Conservation (phyloP, 2,797 vertebrate species). For the Thalassophryne amazonica region DNA sequence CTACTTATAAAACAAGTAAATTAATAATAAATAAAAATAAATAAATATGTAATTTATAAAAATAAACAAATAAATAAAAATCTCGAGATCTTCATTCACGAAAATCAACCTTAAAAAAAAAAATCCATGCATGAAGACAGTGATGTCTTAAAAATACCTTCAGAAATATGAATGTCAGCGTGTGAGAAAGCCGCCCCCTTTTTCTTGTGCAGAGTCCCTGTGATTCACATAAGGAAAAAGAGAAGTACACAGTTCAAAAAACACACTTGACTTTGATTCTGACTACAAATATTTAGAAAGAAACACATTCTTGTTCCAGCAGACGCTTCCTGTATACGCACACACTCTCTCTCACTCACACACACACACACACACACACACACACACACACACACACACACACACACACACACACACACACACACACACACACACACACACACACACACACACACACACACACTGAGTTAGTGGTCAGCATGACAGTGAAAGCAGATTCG, state of each 20-base stretch:
- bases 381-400: background rate
- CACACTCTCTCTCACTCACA: background rate
- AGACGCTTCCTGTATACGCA: no score
- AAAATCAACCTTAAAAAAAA: conserved; percentile 46
- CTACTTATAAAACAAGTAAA: background rate
- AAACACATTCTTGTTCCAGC: conserved; percentile 6
- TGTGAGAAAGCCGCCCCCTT: conserved; percentile 74
- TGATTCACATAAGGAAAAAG: conserved; percentile 58
- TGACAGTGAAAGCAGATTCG: no score
- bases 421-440: background rate
- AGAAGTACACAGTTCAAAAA: conserved; percentile 59
- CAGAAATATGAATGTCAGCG: conserved; percentile 75
- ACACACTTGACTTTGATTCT: conserved; percentile 31
- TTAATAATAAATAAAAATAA: no score
- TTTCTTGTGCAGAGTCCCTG: conserved; percentile 76
- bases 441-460: conserved; percentile 2
- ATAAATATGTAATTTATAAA: no score
- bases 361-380: conserved; percentile 5
- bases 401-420: conserved; percentile 5
- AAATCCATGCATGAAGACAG: conserved; percentile 64
- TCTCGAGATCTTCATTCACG: conserved; percentile 18
- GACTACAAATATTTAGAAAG: no score
- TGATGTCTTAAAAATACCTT: conserved; percentile 73
- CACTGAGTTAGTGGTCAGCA: conserved; percentile 10
- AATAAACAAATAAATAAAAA: conserved; percentile 9